Evolutionary conservation across 2,797 vertebrate species (phyloP), one percentile per base, ranked within the genome.

Genomic region (Danio tinwini): DNA sequence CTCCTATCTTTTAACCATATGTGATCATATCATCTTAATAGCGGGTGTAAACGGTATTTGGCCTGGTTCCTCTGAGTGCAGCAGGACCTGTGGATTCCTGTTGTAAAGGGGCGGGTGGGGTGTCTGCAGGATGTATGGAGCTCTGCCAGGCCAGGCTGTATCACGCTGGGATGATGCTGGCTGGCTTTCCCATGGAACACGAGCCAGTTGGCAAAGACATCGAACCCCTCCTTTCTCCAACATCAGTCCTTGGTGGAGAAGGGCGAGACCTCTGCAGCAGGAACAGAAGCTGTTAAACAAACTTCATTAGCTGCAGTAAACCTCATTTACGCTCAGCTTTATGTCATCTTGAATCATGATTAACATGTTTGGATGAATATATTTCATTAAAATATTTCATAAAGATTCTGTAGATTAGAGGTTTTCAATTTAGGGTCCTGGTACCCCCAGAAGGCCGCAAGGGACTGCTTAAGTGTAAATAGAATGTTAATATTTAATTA

Each of bases 81-180:
- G 55, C 53, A 84, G 67, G 63, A 82, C 80, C 81, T 86, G 85
- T 86, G 71, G 85, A 86, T 81, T 84, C 81, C 17, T 86, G 82
- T 82, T 84, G 69, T 69, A 80, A 70, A 75, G 79, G 40, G 75
- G 70, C 45, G 61, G 45, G 55, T 74, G 68, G 73, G 81, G 69
- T 61, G 61, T 83, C 76, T 85, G 81, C 47, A 65, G 81, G 81
- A 84, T 82, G 70, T 52, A 81, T 86, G 85, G 82, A 85, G n/a
- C 56, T 76, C 47, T 90, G 89, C 90, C 89, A 88, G 85, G 76
- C 80, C 82, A 39, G 49, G 81, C 76, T 81, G 86, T 80, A 85
- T 90, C 82, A 81, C 65, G 67, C 80, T 84, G 82, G 73, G 87
- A 73, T 84, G 89, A 89, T 86, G 89, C 91, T 92, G 91, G 89